Conservation (phyloP, 2,888 invertebrate genomes). For the Polymixis lichenea region DNA sequence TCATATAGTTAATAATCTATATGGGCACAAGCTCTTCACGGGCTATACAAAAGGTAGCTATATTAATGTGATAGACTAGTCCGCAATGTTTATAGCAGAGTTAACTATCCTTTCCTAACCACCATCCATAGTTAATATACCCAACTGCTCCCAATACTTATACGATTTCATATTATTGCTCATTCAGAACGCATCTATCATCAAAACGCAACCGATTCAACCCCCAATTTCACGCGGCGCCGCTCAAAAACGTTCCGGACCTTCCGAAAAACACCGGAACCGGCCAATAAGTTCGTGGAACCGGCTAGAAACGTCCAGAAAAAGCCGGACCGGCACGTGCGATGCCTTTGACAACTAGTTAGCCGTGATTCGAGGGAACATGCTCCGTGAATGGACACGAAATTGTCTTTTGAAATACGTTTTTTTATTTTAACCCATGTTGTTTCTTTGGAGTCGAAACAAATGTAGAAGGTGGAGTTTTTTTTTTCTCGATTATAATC, state of each 20-base stretch:
- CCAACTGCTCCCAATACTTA: neutral
- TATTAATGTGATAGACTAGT: no score
- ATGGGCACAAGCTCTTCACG: no score
- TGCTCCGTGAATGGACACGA: constrained; percentile 56
- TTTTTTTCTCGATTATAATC: constrained; percentile 41
- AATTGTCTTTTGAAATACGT: constrained; percentile 59
- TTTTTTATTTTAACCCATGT: constrained; percentile 17
- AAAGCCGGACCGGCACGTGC: constrained; percentile 58
- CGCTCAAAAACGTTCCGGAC: constrained; percentile 45
- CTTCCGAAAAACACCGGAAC: constrained; percentile 50
- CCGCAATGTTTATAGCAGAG: no score
- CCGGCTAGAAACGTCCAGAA: constrained; percentile 45
- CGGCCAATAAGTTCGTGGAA: constrained; percentile 49
- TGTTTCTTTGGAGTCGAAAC: constrained; percentile 38
- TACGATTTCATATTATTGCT: neutral
- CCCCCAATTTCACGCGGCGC: constrained; percentile 39
- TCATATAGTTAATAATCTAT: no score
- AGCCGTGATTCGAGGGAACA: constrained; percentile 55
- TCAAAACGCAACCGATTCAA: constrained; percentile 27
- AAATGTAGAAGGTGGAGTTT: constrained; percentile 2
- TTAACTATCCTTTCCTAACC: no score
- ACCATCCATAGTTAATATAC: no score
- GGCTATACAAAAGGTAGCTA: no score
- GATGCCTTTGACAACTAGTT: constrained; percentile 68
- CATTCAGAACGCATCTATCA: constrained; percentile 15